Base-by-base conservation (phyloP, 1,140 invertebrate genomes). In the Battus philenor region DNA sequence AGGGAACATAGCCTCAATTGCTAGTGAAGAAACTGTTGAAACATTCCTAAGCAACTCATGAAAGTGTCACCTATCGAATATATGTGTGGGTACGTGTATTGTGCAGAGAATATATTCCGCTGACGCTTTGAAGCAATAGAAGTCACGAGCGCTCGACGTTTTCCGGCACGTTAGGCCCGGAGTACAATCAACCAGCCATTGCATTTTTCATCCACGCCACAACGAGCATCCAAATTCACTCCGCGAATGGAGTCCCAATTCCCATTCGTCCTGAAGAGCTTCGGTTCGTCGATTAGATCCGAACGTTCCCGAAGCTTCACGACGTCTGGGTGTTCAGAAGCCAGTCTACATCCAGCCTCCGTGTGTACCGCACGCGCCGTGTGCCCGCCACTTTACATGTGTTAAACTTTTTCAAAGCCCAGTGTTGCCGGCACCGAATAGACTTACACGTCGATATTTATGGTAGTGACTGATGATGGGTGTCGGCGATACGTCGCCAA, bases 351-450 rank as follows among this genome's bases (percentile, higher is more conserved):
- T 13, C 44, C 38, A 59, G 36, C 47, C 52, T 34, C 27, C 55
- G 59, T 53, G 57, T 48, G 49, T 20, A 34, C 15, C 9, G 33
- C 52, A 54, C 54, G 50, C 31, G 45, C 27, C 53, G 56, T 10
- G 27, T 10, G 18, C 18, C 38, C 24, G 39, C 33, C 17, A 12
- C 17, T 41, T 24, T 32, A 65, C 67, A 73, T 69, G 64, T 66
- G 60, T 50, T 55, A 61, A 72, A 69, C 64, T 76, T 72, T 69
- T 74, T 66, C 61, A 63, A 61, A 44, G 53, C 31, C 47, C 55
- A 69, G 64, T 73, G 60, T 53, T 66, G 41, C 50, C 31, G 50
- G 26, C 29, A 51, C 32, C 26, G 11, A 11, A 47, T 12, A 31
- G 38, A 41, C 33, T 27, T 30, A 10, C n/a, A 27, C 27, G 50